Percentiles rank a stretch among this genome's conserved stretches.
These are phyloP conservation scores for Spatulosminthurus flaviceps DNA, from an alignment of 2,888 invertebrate species.

Conservation along the genomic window DNA sequence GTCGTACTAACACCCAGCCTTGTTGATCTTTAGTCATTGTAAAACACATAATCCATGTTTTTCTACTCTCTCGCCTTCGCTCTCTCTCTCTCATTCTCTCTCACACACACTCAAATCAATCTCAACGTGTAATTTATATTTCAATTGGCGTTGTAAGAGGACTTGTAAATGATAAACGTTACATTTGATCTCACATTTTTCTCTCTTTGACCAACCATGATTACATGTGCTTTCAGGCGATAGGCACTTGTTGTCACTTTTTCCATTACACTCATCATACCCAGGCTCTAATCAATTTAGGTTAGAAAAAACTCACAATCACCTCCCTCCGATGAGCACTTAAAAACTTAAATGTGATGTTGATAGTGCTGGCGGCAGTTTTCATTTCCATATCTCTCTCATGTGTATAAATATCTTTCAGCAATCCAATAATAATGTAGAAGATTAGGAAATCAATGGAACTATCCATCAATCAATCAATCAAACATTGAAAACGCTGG, in stretches of 20 bases:
- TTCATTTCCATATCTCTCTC: not conserved
- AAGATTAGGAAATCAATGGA: slow-evolving; percentile 25
- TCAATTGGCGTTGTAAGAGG: slow-evolving; percentile 30
- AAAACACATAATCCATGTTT: slow-evolving; percentile 16
- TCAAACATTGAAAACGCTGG: not conserved
- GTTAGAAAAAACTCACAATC: slow-evolving; percentile 18
- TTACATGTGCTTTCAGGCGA: slow-evolving; percentile 20
- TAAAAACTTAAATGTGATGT: not conserved
- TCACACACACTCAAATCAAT: slow-evolving; percentile 20
- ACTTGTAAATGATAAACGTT: slow-evolving; percentile 28
- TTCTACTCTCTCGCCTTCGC: slow-evolving; percentile 27
- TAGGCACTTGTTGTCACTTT: slow-evolving; percentile 30
- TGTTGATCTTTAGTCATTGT: slow-evolving; percentile 19
- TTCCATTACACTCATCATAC: not conserved
- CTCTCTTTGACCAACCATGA: not conserved
- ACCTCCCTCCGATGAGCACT: not conserved
- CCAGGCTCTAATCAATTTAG: slow-evolving; percentile 26
- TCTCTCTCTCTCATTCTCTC: not conserved
- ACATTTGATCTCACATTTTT: slow-evolving; percentile 28
- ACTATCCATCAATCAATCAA: slow-evolving; percentile 33
- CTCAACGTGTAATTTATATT: not conserved
- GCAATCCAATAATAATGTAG: slow-evolving; percentile 9
- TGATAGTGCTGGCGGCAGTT: slow-evolving; percentile 1
- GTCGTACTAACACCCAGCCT: not conserved
- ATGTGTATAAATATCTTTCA: too few species aligned